phyloP scores from a whole-genome alignment of 92 coral and sea anemone genomes.

The Phenganax marumi region DNA sequence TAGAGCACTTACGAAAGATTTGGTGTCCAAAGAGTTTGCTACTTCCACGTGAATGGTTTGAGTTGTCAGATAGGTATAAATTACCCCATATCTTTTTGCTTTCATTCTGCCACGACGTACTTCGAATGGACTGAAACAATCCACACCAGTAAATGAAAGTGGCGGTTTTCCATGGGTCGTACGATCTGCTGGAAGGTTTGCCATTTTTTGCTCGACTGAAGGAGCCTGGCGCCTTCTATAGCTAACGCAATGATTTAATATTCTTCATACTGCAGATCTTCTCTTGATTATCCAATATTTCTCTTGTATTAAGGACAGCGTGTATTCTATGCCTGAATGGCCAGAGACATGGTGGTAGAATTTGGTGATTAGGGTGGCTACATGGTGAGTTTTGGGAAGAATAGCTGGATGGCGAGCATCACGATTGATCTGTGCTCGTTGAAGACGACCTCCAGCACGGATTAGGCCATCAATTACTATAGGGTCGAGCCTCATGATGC shows the following conservation, averaged over 20 bases:
- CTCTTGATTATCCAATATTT: constrained; percentile 49
- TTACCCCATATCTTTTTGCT: constrained; percentile 58
- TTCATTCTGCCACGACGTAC: constrained; percentile 52
- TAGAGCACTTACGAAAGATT: too few species aligned
- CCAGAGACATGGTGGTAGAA: too few species aligned
- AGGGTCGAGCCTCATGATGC: constrained; percentile 52
- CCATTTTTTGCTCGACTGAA: constrained; percentile 72
- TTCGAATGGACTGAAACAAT: constrained; percentile 52
- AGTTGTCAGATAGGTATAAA: constrained; percentile 45
- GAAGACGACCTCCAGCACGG: too few species aligned
- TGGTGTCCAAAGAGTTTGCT: too few species aligned
- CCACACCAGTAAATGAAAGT: too few species aligned
- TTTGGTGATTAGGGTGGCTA: too few species aligned
- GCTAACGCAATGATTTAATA: constrained; percentile 47
- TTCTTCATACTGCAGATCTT: constrained; percentile 25
- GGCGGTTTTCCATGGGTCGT: too few species aligned
- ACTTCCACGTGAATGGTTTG: constrained; percentile 58
- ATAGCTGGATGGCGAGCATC: too few species aligned
- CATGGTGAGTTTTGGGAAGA: too few species aligned
- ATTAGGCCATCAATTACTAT: constrained; percentile 42
- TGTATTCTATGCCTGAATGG: constrained; percentile 56
- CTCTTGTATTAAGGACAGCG: constrained; percentile 41
- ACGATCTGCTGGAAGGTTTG: constrained; percentile 50
- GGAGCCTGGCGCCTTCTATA: constrained; percentile 56
- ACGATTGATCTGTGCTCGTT: too few species aligned